Percentiles rank a stretch among this genome's conserved stretches.
Evolutionary conservation across 2,888 invertebrate genomes (phyloP).

Genomic region (Eucera pruinosa): DNA sequence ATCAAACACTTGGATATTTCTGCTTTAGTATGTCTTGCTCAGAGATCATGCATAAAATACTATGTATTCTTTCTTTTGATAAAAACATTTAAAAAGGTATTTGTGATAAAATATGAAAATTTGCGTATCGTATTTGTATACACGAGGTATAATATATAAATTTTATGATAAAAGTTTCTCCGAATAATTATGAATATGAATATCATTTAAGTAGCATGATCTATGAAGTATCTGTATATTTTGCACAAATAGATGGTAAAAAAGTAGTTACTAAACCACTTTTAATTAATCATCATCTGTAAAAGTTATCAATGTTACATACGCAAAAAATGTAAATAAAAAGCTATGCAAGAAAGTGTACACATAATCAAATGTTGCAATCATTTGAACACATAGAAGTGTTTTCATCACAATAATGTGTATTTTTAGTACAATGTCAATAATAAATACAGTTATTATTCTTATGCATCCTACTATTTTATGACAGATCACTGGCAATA

Average conservation of each 20-base stretch:
- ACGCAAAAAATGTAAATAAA: slow-evolving; percentile 64
- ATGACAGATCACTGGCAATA: slow-evolving; percentile 73
- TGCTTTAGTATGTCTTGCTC: slow-evolving; percentile 2
- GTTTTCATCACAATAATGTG: slow-evolving; percentile 63
- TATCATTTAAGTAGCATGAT: slow-evolving; percentile 5
- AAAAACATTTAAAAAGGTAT: slow-evolving; percentile 6
- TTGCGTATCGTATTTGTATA: neutral
- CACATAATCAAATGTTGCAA: slow-evolving; percentile 50
- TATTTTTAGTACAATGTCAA: slow-evolving; percentile 64
- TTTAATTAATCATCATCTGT: slow-evolving; percentile 24
- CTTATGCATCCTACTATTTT: slow-evolving; percentile 67
- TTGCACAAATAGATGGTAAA: slow-evolving; percentile 6
- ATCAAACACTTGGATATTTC: slow-evolving; percentile 37
- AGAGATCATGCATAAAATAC: slow-evolving; percentile 29
- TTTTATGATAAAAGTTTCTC: slow-evolving; percentile 13
- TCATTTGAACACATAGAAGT: slow-evolving; percentile 44
- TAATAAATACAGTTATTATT: slow-evolving; percentile 73
- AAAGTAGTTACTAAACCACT: slow-evolving; percentile 9
- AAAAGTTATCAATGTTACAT: slow-evolving; percentile 36
- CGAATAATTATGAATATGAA: slow-evolving; percentile 1
- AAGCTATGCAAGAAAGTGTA: slow-evolving; percentile 62
- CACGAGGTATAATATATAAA: neutral
- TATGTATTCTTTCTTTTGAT: no score
- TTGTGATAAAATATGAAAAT: neutral
- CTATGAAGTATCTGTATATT: slow-evolving; percentile 25